Percentiles rank a stretch among this genome's conserved stretches.
These are phyloP conservation scores for Zygothrica quintamaculata DNA, from an alignment of 2,888 invertebrate species.

Conservation along the genomic window DNA sequence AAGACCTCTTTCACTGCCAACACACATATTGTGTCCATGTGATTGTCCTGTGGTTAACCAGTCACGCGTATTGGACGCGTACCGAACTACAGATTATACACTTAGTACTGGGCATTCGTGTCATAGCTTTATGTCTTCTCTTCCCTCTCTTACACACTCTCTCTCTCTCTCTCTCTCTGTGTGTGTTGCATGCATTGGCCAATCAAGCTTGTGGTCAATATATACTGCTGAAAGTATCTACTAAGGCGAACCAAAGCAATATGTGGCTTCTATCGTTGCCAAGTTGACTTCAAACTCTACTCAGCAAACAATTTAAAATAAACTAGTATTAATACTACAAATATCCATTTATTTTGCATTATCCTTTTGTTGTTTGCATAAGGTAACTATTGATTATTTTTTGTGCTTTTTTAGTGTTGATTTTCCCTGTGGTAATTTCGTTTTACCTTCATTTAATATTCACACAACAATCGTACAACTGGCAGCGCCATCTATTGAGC, in stretches of 20 bases:
- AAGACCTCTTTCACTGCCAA: slow-evolving; percentile 19
- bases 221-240: background rate
- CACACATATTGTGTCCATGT: background rate
- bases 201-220: slow-evolving; percentile 44
- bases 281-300: background rate
- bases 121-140: too few species aligned
- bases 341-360: too few species aligned
- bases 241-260: background rate
- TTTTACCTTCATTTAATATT: too few species aligned
- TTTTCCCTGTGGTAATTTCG: too few species aligned
- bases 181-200: slow-evolving; percentile 32
- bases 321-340: too few species aligned
- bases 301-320: too few species aligned
- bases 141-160: slow-evolving; percentile 1
- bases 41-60: slow-evolving; percentile 26
- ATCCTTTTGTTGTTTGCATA: too few species aligned
- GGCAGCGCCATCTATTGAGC: too few species aligned
- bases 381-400: too few species aligned
- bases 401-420: too few species aligned
- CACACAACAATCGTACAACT: too few species aligned
- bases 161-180: slow-evolving; percentile 39
- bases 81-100: slow-evolving; percentile 13
- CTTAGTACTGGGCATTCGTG: slow-evolving; percentile 13
- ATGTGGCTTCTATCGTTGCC: too few species aligned
- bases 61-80: slow-evolving; percentile 37